phyloP scores from a whole-genome alignment of 2,113 vertebrate species.

The Scartelaos histophorus region DNA sequence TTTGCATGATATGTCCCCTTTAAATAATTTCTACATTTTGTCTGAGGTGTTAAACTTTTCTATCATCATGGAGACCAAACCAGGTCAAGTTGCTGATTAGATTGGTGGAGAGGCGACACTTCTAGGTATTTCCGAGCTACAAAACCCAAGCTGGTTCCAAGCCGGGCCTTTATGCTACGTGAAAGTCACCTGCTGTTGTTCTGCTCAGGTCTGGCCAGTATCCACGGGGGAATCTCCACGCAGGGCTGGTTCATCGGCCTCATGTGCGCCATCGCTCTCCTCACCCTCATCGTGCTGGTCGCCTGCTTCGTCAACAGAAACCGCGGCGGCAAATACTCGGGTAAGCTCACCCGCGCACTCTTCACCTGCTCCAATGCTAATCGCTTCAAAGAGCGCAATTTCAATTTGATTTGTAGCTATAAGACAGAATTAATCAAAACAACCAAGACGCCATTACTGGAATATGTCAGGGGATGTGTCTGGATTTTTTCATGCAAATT shows the following conservation, averaged over 20 bases:
- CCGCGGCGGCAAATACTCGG: slow-evolving; percentile 96
- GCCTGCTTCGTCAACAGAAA: slow-evolving; percentile 96
- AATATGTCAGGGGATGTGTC: slow-evolving; percentile 27
- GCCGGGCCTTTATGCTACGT: slow-evolving; percentile 35
- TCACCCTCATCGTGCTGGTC: slow-evolving; percentile 88
- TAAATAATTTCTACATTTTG: too few relatives aligned
- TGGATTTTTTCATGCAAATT: slow-evolving; percentile 49
- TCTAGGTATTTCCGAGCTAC: too few relatives aligned
- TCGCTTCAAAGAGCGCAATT: slow-evolving; percentile 38
- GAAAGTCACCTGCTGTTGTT: slow-evolving; percentile 63
- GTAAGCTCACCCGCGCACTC: slow-evolving; percentile 70
- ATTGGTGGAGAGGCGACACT: too few relatives aligned
- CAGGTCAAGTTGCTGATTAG: too few relatives aligned
- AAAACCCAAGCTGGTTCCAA: too few relatives aligned
- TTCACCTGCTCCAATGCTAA: slow-evolving; percentile 49
- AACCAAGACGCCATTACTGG: slow-evolving; percentile 30
- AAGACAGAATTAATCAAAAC: slow-evolving; percentile 45
- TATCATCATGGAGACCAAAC: too few relatives aligned
- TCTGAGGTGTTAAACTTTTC: too few relatives aligned
- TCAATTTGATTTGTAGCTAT: slow-evolving; percentile 50
- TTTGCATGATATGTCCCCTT: too few relatives aligned
- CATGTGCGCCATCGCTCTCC: slow-evolving; percentile 93
- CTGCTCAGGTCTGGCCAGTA: slow-evolving; percentile 84
- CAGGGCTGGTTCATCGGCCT: slow-evolving; percentile 98
- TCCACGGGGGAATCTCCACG: slow-evolving; percentile 88